A percentile compares a stretch with the other conserved stretches of the same genome.
These are phyloP conservation scores for Phalanger gymnotis DNA, from an alignment of 2,797 vertebrate species.

Conservation along the genomic window DNA sequence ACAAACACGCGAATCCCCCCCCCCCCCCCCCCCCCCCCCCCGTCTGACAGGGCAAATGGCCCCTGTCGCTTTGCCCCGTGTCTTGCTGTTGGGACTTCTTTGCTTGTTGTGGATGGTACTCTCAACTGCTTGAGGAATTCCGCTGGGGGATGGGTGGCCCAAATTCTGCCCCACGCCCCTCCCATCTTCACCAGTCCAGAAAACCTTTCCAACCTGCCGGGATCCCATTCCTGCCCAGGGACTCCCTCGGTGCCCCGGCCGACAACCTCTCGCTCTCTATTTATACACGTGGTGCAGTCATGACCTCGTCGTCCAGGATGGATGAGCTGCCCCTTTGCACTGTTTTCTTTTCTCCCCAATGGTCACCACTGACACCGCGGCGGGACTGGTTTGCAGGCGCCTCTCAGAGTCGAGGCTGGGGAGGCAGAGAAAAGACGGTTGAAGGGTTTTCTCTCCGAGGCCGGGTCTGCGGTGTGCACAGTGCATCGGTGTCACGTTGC, in stretches of 20 bases:
- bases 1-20: neutral
- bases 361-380: conserved; percentile 65
- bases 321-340: conserved; percentile 80
- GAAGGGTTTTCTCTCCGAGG: neutral
- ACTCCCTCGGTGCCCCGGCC: conserved; percentile 70
- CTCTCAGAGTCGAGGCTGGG: neutral
- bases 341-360: conserved; percentile 83
- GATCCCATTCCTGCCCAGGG: conserved; percentile 67
- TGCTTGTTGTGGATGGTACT: neutral
- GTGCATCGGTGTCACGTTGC: neutral
- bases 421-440: too few relatives aligned
- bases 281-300: conserved; percentile 83
- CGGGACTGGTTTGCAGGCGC: neutral
- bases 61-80: neutral
- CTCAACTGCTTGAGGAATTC: neutral
- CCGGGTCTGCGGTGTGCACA: neutral
- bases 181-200: neutral
- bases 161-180: too few relatives aligned
- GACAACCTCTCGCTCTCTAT: conserved; percentile 82
- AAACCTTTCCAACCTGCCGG: conserved; percentile 53
- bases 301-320: conserved; percentile 81
- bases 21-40: too few relatives aligned
- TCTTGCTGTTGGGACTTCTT: neutral
- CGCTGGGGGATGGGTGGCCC: neutral
- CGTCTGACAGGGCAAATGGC: neutral